Evolutionary conservation across 2,113 vertebrate genomes (phyloP).

Genomic region (Circaetus gallicus): DNA sequence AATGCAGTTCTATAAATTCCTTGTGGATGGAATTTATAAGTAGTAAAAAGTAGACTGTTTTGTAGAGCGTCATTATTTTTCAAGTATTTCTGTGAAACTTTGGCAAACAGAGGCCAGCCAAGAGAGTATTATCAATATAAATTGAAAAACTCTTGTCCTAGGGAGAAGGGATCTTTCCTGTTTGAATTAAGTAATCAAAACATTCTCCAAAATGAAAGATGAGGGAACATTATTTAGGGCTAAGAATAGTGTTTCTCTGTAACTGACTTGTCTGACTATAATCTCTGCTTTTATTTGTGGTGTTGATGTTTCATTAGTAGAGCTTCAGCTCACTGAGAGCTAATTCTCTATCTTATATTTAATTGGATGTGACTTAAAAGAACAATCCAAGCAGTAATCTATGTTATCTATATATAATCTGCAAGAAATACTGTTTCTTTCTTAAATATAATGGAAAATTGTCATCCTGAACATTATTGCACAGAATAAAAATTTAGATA

Average conservation of each 20-base stretch:
- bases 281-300: background rate
- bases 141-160: background rate
- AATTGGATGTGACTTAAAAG: background rate
- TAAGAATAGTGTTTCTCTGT: background rate
- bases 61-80: background rate
- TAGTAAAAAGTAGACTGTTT: background rate
- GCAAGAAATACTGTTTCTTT: background rate
- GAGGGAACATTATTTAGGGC: background rate
- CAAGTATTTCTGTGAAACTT: background rate
- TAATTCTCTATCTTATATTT: background rate
- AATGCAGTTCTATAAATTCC: background rate
- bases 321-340: background rate
- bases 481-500: background rate
- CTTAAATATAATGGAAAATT: background rate
- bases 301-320: background rate
- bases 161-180: background rate
- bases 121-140: background rate
- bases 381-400: background rate
- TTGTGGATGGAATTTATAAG: background rate
- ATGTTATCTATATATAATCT: background rate
- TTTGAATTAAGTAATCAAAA: background rate
- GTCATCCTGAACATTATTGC: background rate
- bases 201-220: background rate
- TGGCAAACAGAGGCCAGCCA: background rate
- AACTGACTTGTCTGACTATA: background rate